Conservation (phyloP, 1,140 invertebrate genomes). For the Helicoverpa zea region DNA sequence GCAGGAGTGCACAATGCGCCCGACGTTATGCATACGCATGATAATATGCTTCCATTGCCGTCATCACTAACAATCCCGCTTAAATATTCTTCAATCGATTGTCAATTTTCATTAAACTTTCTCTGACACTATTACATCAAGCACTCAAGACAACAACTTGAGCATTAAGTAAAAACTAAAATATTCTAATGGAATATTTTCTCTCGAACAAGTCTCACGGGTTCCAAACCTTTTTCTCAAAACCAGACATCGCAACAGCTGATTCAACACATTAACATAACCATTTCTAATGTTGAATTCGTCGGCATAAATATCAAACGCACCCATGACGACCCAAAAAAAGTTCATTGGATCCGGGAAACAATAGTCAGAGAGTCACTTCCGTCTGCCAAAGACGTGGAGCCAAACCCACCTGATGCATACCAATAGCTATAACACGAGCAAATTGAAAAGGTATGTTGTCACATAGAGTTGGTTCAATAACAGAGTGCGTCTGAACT, state of each 20-base stretch:
- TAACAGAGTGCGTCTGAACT: constrained; percentile 50
- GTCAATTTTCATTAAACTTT: constrained; percentile 24
- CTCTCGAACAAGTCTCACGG: not conserved
- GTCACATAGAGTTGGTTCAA: not conserved
- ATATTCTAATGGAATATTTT: constrained; percentile 31
- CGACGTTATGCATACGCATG: not conserved
- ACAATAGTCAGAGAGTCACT: constrained; percentile 66
- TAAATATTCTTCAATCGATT: not conserved
- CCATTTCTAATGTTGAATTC: constrained; percentile 33
- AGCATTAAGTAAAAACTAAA: constrained; percentile 10
- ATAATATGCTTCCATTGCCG: not conserved
- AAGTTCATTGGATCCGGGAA: constrained; percentile 80
- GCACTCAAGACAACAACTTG: constrained; percentile 12
- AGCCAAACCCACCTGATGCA: constrained; percentile 64
- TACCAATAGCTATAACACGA: constrained; percentile 66
- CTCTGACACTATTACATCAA: constrained; percentile 31
- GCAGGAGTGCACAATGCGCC: too few relatives aligned
- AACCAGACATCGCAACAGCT: constrained; percentile 26
- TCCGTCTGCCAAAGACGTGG: constrained; percentile 71
- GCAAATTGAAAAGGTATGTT: constrained; percentile 52
- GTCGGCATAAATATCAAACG: constrained; percentile 39
- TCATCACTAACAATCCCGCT: not conserved
- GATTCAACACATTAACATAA: constrained; percentile 47
- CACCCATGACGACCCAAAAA: constrained; percentile 59
- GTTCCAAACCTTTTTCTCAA: not conserved